These are phyloP conservation scores for Contarinia nasturtii DNA, from an alignment of 1,140 invertebrate genomes.

Conservation along the genomic window DNA sequence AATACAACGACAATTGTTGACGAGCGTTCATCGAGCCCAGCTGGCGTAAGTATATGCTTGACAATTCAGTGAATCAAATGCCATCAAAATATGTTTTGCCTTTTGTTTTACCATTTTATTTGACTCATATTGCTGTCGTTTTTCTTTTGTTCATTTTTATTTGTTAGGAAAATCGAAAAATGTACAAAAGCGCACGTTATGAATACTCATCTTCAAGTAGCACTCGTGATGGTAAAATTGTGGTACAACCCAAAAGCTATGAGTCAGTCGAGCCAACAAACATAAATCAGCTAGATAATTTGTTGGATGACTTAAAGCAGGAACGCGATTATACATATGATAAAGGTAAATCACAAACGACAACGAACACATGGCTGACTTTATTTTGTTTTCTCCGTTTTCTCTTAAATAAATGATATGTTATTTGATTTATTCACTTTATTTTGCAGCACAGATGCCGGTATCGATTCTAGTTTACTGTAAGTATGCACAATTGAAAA, in stretches of 20 bases:
- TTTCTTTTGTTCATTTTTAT: background rate
- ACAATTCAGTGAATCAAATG: background rate
- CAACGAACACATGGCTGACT: no score
- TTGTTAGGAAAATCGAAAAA: background rate
- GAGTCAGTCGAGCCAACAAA: conserved; percentile 21
- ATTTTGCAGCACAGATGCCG: conserved; percentile 5
- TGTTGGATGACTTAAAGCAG: conserved; percentile 31
- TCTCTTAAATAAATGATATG: no score
- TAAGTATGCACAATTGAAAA: conserved; percentile 16
- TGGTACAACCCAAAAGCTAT: conserved; percentile 20
- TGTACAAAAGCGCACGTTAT: conserved; percentile 21
- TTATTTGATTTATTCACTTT: background rate
- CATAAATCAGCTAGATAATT: conserved; percentile 30
- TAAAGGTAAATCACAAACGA: conserved; percentile 5
- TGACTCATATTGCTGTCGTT: no score
- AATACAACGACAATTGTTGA: background rate
- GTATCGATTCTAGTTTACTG: conserved; percentile 16
- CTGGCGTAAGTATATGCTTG: background rate
- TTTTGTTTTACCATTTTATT: no score
- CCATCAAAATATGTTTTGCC: no score
- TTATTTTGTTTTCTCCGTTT: background rate
- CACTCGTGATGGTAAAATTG: background rate
- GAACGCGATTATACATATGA: conserved; percentile 17
- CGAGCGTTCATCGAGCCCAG: background rate
- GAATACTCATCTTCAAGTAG: conserved; percentile 16